These are phyloP conservation scores for Desmophyllum pertusum DNA, from an alignment of 92 coral and sea anemone species.

Conservation along the genomic window DNA sequence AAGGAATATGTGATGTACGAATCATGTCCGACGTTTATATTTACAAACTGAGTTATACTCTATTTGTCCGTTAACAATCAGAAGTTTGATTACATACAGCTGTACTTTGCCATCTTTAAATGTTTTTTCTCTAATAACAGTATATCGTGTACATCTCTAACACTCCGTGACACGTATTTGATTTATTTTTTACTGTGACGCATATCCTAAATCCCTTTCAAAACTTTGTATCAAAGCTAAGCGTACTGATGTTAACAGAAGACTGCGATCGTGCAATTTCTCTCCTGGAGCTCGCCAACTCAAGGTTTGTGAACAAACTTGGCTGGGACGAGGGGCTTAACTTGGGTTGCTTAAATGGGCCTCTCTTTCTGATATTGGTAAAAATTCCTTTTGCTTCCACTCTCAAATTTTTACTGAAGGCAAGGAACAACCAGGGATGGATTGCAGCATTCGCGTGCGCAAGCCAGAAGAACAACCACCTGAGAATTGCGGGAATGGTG, in stretches of 20 bases:
- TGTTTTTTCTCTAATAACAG: too few relatives aligned
- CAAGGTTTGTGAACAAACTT: conserved; percentile 14
- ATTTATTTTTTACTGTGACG: too few relatives aligned
- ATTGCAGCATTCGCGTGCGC: conserved; percentile 44
- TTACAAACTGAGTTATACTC: too few relatives aligned
- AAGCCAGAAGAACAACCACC: conserved; percentile 19
- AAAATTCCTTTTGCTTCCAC: conserved; percentile 22
- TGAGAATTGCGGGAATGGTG: neutral
- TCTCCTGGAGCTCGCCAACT: conserved; percentile 16
- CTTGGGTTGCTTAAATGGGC: neutral
- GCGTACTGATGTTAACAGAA: conserved; percentile 4
- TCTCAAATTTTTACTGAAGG: conserved; percentile 35
- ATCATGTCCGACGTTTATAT: too few relatives aligned
- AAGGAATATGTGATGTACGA: too few relatives aligned
- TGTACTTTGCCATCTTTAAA: too few relatives aligned
- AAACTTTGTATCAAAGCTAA: conserved; percentile 26
- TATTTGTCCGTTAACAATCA: too few relatives aligned
- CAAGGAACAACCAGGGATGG: conserved; percentile 34
- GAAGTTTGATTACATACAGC: too few relatives aligned
- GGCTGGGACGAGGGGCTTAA: conserved; percentile 24
- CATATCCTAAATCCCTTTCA: too few relatives aligned
- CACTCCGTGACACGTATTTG: too few relatives aligned
- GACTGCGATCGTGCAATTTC: conserved; percentile 36
- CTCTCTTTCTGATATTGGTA: neutral
- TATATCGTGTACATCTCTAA: too few relatives aligned